phyloP scores from a whole-genome alignment of 2,113 vertebrate genomes.

The Oncorhynchus tshawytscha region DNA sequence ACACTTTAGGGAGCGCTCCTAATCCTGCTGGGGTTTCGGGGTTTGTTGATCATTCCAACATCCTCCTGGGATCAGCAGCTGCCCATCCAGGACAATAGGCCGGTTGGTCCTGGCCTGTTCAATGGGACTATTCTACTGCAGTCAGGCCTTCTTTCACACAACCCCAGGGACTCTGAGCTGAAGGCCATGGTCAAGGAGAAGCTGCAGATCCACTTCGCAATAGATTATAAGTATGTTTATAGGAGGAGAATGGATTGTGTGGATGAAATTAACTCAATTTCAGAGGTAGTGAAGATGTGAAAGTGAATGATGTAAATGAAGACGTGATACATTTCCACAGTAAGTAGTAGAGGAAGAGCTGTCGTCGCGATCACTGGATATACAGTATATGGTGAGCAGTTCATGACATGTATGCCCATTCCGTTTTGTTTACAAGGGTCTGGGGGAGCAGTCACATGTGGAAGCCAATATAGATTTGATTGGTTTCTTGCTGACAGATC shows the following conservation, averaged over 20 bases:
- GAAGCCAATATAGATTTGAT: slow-evolving; percentile 9
- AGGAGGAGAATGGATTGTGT: neutral
- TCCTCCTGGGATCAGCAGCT: slow-evolving; percentile 59
- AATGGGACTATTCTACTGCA: too few relatives aligned
- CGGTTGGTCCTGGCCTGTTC: slow-evolving; percentile 43
- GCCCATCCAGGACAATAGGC: slow-evolving; percentile 53
- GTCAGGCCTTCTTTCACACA: slow-evolving; percentile 39
- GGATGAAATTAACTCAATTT: neutral
- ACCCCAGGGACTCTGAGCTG: slow-evolving; percentile 33
- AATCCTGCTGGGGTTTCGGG: neutral
- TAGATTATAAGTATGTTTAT: neutral
- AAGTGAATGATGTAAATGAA: too few relatives aligned
- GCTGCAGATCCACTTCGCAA: neutral
- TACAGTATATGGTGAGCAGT: neutral
- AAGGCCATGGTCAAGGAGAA: neutral
- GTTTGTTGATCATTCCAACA: slow-evolving; percentile 48
- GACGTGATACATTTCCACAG: too few relatives aligned
- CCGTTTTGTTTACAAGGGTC: neutral
- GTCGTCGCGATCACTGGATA: neutral
- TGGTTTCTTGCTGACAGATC: slow-evolving; percentile 7
- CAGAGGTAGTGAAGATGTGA: neutral
- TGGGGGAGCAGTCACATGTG: neutral
- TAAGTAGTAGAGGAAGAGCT: too few relatives aligned
- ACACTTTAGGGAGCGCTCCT: slow-evolving; percentile 2
- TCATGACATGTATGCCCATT: neutral